Percentiles rank a stretch among this genome's conserved stretches.
These are phyloP conservation scores for Trypoxylus dichotomus DNA, from an alignment of 1,140 invertebrate genomes.

Conservation along the genomic window DNA sequence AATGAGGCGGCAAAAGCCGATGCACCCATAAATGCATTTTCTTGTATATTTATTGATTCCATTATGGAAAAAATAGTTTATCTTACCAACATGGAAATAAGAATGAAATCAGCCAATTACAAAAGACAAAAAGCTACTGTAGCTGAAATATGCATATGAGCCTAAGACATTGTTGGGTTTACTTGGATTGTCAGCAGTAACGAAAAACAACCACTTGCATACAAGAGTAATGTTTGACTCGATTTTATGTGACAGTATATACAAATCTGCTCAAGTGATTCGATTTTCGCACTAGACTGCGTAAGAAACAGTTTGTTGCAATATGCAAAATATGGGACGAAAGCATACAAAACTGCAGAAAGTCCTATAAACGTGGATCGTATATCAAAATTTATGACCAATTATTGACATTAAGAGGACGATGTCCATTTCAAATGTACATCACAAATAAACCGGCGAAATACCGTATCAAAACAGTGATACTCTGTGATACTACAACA, in stretches of 20 bases:
- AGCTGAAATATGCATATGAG: too few relatives aligned
- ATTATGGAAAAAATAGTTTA: slow-evolving; percentile 34
- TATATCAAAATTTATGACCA: slow-evolving; percentile 42
- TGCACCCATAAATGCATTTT: slow-evolving; percentile 4
- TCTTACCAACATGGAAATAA: slow-evolving; percentile 35
- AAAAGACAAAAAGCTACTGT: slow-evolving; percentile 29
- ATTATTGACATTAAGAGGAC: slow-evolving; percentile 38
- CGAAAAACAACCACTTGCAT: slow-evolving; percentile 45
- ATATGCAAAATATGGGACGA: slow-evolving; percentile 51
- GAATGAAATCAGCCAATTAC: slow-evolving; percentile 30
- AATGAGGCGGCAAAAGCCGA: slow-evolving; percentile 27
- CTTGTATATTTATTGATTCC: slow-evolving; percentile 33
- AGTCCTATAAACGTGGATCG: slow-evolving; percentile 37
- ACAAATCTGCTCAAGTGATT: too few relatives aligned
- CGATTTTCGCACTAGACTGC: slow-evolving; percentile 40
- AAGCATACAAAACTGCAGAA: slow-evolving; percentile 43
- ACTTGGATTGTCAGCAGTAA: slow-evolving; percentile 38
- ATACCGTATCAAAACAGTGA: slow-evolving; percentile 49
- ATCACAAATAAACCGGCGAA: slow-evolving; percentile 50
- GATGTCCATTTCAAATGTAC: slow-evolving; percentile 44
- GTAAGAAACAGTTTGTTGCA: slow-evolving; percentile 42
- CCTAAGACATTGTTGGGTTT: slow-evolving; percentile 40
- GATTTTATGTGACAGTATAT: slow-evolving; percentile 50
- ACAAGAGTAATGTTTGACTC: slow-evolving; percentile 41
- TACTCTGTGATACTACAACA: slow-evolving; percentile 45